Percentiles rank a stretch among this genome's conserved stretches.
Conservation (phyloP, 2,797 vertebrate species). For the Poeciliopsis gracilis region DNA sequence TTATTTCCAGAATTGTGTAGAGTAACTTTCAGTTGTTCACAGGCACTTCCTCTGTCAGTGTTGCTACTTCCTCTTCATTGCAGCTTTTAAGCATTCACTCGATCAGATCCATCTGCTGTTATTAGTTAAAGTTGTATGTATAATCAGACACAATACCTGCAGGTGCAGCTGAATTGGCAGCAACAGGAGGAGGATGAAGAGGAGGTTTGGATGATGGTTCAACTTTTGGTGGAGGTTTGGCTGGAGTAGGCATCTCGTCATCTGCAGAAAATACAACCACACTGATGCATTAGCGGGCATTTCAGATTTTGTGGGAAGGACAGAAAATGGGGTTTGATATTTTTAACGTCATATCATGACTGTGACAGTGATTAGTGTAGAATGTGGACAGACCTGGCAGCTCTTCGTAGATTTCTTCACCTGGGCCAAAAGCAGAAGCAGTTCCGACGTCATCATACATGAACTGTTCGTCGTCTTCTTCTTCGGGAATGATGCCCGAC, state of each 20-base stretch:
- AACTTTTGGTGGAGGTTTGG: slow-evolving; percentile 60
- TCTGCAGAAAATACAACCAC: slow-evolving; percentile 71
- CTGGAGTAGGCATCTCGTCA: slow-evolving; percentile 72
- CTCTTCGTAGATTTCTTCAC: slow-evolving; percentile 94
- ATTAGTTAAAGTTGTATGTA: neutral
- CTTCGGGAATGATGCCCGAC: slow-evolving; percentile 87
- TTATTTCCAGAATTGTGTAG: slow-evolving; percentile 61
- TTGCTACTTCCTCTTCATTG: slow-evolving; percentile 49
- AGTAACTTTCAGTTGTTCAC: slow-evolving; percentile 49
- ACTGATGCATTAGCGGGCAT: neutral
- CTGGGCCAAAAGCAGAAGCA: slow-evolving; percentile 36
- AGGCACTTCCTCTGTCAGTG: slow-evolving; percentile 51
- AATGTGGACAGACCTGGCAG: slow-evolving; percentile 86
- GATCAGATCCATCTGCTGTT: neutral
- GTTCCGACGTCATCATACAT: slow-evolving; percentile 88
- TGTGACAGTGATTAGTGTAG: neutral
- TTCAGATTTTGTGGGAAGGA: neutral
- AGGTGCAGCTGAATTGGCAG: neutral
- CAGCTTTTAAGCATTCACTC: neutral
- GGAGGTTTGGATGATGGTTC: slow-evolving; percentile 73
- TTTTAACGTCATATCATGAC: neutral
- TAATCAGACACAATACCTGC: neutral
- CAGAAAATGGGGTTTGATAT: neutral
- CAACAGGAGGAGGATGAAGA: slow-evolving; percentile 70
- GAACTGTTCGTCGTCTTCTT: slow-evolving; percentile 81